Conservation (phyloP, 37 sponge, comb jelly and placozoan genomes). For the Aphrocallistes beatrix region DNA sequence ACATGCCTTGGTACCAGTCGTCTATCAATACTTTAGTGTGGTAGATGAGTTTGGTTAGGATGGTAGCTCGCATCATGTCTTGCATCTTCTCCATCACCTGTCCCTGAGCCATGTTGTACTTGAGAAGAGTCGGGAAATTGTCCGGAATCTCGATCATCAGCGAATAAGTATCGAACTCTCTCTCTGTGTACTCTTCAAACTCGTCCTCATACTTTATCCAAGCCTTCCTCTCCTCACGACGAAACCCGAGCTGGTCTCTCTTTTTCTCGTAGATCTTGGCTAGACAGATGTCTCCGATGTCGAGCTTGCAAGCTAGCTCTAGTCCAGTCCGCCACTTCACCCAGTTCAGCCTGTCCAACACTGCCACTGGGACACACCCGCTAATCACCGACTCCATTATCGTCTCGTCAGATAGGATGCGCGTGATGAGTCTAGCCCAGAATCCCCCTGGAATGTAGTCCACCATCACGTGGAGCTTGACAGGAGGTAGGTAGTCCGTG, state of each 20-base stretch:
- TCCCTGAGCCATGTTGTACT: neutral
- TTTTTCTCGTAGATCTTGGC: conserved; percentile 23
- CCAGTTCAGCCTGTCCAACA: conserved; percentile 37
- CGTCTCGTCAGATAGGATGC: conserved; percentile 44
- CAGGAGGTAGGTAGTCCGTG: conserved; percentile 42
- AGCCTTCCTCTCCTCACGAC: neutral
- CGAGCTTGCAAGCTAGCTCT: conserved; percentile 34
- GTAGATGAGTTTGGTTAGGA: conserved; percentile 34
- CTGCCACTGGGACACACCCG: conserved; percentile 35
- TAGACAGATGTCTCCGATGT: conserved; percentile 13
- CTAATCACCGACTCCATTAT: conserved; percentile 35
- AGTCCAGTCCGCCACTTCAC: conserved; percentile 55
- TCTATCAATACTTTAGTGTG: conserved; percentile 19
- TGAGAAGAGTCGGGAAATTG: neutral
- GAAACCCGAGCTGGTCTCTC: conserved; percentile 9
- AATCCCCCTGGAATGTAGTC: conserved; percentile 74
- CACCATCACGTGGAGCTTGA: conserved; percentile 36
- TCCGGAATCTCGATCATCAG: neutral
- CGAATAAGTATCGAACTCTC: neutral
- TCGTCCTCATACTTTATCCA: neutral
- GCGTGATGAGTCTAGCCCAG: conserved; percentile 72
- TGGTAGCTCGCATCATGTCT: conserved; percentile 58
- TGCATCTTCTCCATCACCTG: conserved; percentile 30
- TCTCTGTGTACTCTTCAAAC: neutral
- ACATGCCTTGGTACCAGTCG: conserved; percentile 25